These are phyloP conservation scores for Calosoma granatense DNA, from an alignment of 1,140 invertebrate species.

Conservation along the genomic window DNA sequence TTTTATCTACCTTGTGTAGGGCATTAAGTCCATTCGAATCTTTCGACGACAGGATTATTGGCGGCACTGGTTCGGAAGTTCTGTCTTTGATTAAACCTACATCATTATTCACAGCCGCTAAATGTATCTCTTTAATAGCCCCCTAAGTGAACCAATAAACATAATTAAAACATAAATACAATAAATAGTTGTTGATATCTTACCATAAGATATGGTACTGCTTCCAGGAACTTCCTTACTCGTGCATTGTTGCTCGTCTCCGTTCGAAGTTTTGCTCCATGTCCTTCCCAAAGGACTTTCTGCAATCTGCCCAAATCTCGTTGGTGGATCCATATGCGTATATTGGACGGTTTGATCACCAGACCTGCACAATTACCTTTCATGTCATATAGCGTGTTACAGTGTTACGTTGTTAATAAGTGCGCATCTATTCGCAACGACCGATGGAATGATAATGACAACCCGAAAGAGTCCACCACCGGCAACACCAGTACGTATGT, in stretches of 20 bases:
- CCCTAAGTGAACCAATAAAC: constrained; percentile 44
- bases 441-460: constrained; percentile 2
- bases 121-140: constrained; percentile 71
- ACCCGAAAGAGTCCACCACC: not conserved
- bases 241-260: constrained; percentile 74
- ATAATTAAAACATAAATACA: not conserved
- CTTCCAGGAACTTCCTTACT: constrained; percentile 71
- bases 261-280: constrained; percentile 65
- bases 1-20: constrained; percentile 60
- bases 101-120: constrained; percentile 63
- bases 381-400: not conserved
- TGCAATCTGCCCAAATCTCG: constrained; percentile 71
- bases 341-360: constrained; percentile 72
- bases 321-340: constrained; percentile 87
- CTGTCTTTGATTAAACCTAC: constrained; percentile 56
- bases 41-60: constrained; percentile 63
- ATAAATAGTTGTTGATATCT: constrained; percentile 18
- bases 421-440: not conserved
- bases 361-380: constrained; percentile 37
- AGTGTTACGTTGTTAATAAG: not conserved
- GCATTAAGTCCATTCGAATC: constrained; percentile 70
- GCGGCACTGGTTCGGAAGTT: constrained; percentile 56
- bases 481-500: not conserved
- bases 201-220: constrained; percentile 82
- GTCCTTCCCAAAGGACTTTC: constrained; percentile 77